phyloP scores from a whole-genome alignment of 2,113 vertebrate species.

The Siniperca knerii region DNA sequence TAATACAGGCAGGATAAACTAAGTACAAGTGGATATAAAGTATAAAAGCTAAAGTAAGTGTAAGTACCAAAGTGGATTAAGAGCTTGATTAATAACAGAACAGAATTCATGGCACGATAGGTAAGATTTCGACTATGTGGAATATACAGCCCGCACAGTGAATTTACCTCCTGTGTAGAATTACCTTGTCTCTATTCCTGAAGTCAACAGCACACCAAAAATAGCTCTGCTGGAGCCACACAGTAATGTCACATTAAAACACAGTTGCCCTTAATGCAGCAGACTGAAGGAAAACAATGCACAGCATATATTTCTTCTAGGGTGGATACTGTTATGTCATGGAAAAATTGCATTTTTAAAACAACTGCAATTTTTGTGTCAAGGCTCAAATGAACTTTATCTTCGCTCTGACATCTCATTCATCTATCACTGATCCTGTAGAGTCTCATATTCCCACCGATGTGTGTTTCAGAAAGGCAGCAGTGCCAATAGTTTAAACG shows the following conservation, averaged over 20 bases:
- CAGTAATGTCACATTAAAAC: slow-evolving; percentile 37
- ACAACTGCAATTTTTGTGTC: background rate
- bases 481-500: slow-evolving; percentile 11
- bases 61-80: no score
- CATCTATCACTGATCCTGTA: slow-evolving; percentile 7
- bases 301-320: background rate
- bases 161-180: slow-evolving; percentile 22
- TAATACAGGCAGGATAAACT: no score
- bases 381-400: background rate
- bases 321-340: slow-evolving; percentile 12
- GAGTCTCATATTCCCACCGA: slow-evolving; percentile 26
- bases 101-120: background rate
- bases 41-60: no score
- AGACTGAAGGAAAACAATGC: background rate
- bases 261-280: slow-evolving; percentile 20
- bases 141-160: background rate
- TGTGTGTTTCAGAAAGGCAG: background rate
- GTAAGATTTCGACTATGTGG: background rate
- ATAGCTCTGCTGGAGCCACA: slow-evolving; percentile 42
- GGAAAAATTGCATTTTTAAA: slow-evolving; percentile 1
- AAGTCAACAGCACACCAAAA: slow-evolving; percentile 27
- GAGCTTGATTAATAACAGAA: background rate
- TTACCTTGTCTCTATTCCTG: slow-evolving; percentile 24
- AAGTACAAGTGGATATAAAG: no score
- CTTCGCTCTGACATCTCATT: slow-evolving; percentile 20